Evolutionary conservation across 1,140 invertebrate species (phyloP), one percentile per base, ranked within the genome.

Genomic region (Gryllus bimaculatus): DNA sequence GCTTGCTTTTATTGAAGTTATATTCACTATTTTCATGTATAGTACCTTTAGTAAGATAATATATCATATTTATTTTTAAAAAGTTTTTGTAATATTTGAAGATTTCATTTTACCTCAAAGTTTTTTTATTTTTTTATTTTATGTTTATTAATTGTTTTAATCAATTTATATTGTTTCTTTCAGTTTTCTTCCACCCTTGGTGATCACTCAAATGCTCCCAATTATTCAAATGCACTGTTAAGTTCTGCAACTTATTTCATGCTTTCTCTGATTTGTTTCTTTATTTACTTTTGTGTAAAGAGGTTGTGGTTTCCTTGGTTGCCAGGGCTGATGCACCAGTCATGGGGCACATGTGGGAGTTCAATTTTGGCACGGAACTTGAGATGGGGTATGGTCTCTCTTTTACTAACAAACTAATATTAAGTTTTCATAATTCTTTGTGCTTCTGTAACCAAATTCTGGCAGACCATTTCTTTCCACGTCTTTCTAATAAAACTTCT

Each of bases 291-390:
- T 81, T 81, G 74, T 76, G 75, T 73, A 48, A 47, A 79, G 21
- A 77, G 78, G 54, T 80, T 80, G 81, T 83, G 82, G 80, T 81
- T 83, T 81, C 85, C 83, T 79, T 86, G 83, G 82, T 89, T 89
- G 81, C 86, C 85, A 96, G 96, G 96, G 96, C 96, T 83, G 96
- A 99, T 91, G 96, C 96, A 84, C 96, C 96, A 82, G 92, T 98
- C 83, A 93, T 98, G 92, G 95, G 93, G 83, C 95, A 97, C 88
- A 87, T 95, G 81, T 98, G 96, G 96, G 97, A 98, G 90, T 92
- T 91, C 88, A 88, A 92, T 84, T 90, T 98, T 84, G 91, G 90
- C 87, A 91, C 91, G 83, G 95, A 97, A 86, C 84, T 91, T 82
- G 88, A 89, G 81, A 47, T 47, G 85, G 93, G 93, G 94, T 95